A percentile compares a stretch with the other conserved stretches of the same genome.
Conservation (phyloP, 2,888 invertebrate genomes). For the Phyllotreta striolata region DNA sequence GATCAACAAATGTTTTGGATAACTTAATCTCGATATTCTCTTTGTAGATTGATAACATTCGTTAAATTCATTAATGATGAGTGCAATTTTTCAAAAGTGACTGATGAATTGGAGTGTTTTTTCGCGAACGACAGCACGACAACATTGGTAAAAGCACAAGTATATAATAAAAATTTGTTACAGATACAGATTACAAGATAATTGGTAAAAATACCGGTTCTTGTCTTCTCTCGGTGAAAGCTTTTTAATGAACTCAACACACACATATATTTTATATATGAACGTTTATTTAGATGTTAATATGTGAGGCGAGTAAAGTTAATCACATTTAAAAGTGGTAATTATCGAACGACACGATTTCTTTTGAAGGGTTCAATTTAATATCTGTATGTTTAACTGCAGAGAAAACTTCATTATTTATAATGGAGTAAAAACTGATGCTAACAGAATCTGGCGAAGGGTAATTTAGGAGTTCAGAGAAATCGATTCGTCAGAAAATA, state of each 20-base stretch:
- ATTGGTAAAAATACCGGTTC: slow-evolving; percentile 33
- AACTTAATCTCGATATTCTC: not conserved
- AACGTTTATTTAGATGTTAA: slow-evolving; percentile 9
- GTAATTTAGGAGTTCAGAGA: too few species aligned
- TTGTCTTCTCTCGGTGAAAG: slow-evolving; percentile 26
- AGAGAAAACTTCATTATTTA: too few species aligned
- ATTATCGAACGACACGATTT: too few species aligned
- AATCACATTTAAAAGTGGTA: too few species aligned
- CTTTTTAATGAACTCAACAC: slow-evolving; percentile 24
- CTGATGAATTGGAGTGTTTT: slow-evolving; percentile 22
- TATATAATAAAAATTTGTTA: slow-evolving; percentile 31
- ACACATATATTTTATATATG: slow-evolving; percentile 6
- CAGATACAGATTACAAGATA: slow-evolving; percentile 33
- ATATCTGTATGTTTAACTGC: too few species aligned
- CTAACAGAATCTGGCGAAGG: too few species aligned
- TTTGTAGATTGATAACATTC: slow-evolving; percentile 5
- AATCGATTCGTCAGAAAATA: too few species aligned
- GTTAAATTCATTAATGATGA: slow-evolving; percentile 3
- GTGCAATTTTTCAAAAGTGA: slow-evolving; percentile 27
- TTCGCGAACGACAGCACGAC: slow-evolving; percentile 17
- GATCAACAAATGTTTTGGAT: too few species aligned
- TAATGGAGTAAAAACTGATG: too few species aligned
- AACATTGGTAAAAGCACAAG: slow-evolving; percentile 17
- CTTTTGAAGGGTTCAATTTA: too few species aligned
- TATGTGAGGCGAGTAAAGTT: slow-evolving; percentile 6